Evolutionary conservation across 2,888 invertebrate genomes (phyloP).

Genomic region (Phania funesta): DNA sequence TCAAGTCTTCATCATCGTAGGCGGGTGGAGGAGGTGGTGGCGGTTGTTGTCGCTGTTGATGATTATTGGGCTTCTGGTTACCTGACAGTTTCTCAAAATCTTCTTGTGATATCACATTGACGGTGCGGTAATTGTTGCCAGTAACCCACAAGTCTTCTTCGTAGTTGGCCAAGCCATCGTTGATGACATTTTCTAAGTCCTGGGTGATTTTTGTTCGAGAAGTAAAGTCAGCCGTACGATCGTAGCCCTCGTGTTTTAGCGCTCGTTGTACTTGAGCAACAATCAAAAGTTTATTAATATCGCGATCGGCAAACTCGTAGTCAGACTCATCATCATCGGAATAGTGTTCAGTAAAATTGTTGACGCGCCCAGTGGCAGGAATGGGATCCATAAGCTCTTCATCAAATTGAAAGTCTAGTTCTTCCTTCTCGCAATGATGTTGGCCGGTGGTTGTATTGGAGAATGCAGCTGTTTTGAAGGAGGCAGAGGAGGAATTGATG

Average conservation of each 20-base stretch:
- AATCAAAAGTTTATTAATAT: constrained; percentile 95
- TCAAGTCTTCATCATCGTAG: constrained; percentile 79
- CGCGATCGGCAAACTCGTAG: constrained; percentile 94
- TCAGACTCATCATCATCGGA: constrained; percentile 91
- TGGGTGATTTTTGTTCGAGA: constrained; percentile 96
- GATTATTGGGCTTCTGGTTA: constrained; percentile 77
- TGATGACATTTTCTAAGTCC: constrained; percentile 96
- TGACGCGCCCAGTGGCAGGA: constrained; percentile 86
- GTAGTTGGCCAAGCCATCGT: constrained; percentile 97
- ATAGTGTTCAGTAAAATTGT: constrained; percentile 88
- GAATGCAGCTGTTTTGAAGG: constrained; percentile 76
- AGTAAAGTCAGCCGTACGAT: constrained; percentile 93
- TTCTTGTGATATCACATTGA: constrained; percentile 93
- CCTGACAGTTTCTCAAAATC: constrained; percentile 91
- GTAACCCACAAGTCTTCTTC: constrained; percentile 95
- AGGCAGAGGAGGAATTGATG: constrained; percentile 73
- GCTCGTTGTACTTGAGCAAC: constrained; percentile 89
- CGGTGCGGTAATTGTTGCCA: constrained; percentile 87
- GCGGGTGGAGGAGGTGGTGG: constrained; percentile 92
- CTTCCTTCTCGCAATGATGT: constrained; percentile 84
- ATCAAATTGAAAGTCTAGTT: constrained; percentile 97
- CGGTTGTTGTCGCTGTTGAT: constrained; percentile 88
- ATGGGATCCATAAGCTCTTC: constrained; percentile 93
- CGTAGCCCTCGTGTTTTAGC: constrained; percentile 93
- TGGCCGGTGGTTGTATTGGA: constrained; percentile 70